These are phyloP conservation scores for Podocnemis expansa DNA, from an alignment of 2,113 vertebrate genomes.

Conservation along the genomic window DNA sequence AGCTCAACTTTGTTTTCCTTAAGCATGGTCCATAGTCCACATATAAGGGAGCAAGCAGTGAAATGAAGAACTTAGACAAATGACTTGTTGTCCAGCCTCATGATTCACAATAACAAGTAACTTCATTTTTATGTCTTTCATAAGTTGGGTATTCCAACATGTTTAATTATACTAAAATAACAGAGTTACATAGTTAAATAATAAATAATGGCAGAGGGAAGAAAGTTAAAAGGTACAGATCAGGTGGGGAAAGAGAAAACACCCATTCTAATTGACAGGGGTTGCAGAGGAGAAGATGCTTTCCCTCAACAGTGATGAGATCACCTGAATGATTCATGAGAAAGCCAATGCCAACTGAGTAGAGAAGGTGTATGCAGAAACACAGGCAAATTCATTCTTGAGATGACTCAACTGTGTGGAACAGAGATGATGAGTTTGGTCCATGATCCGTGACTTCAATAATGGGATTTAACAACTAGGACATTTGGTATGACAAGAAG, in stretches of 20 bases:
- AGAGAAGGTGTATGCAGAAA: neutral
- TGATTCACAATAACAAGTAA: slow-evolving; percentile 9
- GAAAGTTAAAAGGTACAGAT: neutral
- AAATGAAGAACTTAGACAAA: slow-evolving; percentile 28
- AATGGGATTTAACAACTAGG: neutral
- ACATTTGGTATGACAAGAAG: neutral
- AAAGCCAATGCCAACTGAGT: neutral
- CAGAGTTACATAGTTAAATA: neutral
- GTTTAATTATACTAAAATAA: slow-evolving; percentile 21
- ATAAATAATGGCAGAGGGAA: neutral
- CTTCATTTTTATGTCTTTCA: slow-evolving; percentile 8
- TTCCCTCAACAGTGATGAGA: neutral
- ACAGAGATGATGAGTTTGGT: neutral
- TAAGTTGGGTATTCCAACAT: slow-evolving; percentile 4
- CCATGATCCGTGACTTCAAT: neutral
- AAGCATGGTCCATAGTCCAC: slow-evolving; percentile 8
- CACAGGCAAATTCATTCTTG: neutral
- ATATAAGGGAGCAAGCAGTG: slow-evolving; percentile 16
- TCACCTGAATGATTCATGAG: neutral
- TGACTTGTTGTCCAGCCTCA: slow-evolving; percentile 26
- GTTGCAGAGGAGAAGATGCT: neutral
- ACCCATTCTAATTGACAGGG: neutral
- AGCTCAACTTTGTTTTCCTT: slow-evolving; percentile 53
- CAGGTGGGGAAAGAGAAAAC: neutral
- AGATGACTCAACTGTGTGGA: neutral